Percentiles rank a stretch among this genome's conserved stretches.
These are phyloP conservation scores for Paratrypauchen microcephalus DNA, from an alignment of 2,797 vertebrate genomes.

Conservation along the genomic window DNA sequence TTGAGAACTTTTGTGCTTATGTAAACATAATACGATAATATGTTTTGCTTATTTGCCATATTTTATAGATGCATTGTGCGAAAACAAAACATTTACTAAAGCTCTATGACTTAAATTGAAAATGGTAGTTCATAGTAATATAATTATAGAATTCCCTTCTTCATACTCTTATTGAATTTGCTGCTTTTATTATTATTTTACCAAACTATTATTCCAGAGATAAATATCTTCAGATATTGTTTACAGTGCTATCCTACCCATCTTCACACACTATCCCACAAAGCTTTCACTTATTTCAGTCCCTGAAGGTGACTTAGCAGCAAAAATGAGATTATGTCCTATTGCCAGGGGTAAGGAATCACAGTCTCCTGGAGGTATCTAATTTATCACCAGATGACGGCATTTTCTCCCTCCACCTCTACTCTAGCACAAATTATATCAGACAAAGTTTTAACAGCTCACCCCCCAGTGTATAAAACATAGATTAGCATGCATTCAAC, in stretches of 20 bases:
- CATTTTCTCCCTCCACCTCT: constrained; percentile 42
- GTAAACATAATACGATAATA: neutral
- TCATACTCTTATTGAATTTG: neutral
- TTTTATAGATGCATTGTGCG: neutral
- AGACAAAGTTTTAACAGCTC: constrained; percentile 69
- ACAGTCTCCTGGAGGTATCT: constrained; percentile 75
- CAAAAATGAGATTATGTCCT: constrained; percentile 80
- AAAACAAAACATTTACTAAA: neutral
- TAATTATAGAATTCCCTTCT: constrained; percentile 6
- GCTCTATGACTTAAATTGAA: neutral
- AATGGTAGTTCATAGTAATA: constrained; percentile 8
- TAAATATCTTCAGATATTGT: constrained; percentile 49
- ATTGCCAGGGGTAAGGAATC: constrained; percentile 75
- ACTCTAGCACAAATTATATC: constrained; percentile 71
- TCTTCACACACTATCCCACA: constrained; percentile 60
- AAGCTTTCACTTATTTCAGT: constrained; percentile 71
- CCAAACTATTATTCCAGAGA: constrained; percentile 52
- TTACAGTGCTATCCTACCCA: constrained; percentile 62
- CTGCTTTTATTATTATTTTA: constrained; percentile 22
- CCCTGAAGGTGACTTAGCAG: constrained; percentile 81
- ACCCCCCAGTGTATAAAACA: constrained; percentile 65
- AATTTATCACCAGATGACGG: constrained; percentile 77
- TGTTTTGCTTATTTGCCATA: neutral
- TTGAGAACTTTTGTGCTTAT: neutral
- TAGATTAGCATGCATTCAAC: constrained; percentile 68